These are phyloP conservation scores for Tupiocoris notatus DNA, from an alignment of 2,888 invertebrate genomes.

Conservation along the genomic window DNA sequence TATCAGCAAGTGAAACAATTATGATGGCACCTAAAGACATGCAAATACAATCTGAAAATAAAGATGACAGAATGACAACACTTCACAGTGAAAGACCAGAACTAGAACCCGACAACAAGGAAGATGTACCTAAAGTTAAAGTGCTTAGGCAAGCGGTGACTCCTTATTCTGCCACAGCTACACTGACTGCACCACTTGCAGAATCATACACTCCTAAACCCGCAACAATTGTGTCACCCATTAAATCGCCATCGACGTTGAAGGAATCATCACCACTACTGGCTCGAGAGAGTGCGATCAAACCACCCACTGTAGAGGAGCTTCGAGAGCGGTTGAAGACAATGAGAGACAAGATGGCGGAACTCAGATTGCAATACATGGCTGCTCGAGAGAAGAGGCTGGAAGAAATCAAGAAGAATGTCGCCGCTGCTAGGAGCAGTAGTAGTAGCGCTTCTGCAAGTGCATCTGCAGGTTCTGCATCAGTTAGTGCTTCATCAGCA, in stretches of 20 bases:
- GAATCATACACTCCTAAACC: background rate
- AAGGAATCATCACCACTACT: background rate
- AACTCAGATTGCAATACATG: conserved; percentile 24
- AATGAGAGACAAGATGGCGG: conserved; percentile 25
- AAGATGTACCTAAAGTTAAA: conserved; percentile 2
- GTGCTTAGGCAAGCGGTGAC: conserved; percentile 8
- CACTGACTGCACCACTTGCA: conserved; percentile 1
- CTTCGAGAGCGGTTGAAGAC: conserved; percentile 21
- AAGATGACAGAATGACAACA: background rate
- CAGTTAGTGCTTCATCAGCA: background rate
- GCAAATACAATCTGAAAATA: background rate
- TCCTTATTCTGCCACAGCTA: conserved; percentile 9
- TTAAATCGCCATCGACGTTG: background rate
- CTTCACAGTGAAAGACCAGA: background rate
- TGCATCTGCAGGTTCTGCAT: background rate
- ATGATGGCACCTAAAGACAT: conserved; percentile 2
- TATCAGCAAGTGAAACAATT: conserved; percentile 4
- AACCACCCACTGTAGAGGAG: conserved; percentile 9
- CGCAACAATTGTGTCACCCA: conserved; percentile 10
- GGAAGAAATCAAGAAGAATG: conserved; percentile 23
- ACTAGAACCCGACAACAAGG: background rate
- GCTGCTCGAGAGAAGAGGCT: conserved; percentile 25
- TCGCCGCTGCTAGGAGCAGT: background rate
- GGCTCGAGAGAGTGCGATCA: background rate
- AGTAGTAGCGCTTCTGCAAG: background rate